Evolutionary conservation across 2,113 vertebrate species (phyloP).

Genomic region (Gobius niger): DNA sequence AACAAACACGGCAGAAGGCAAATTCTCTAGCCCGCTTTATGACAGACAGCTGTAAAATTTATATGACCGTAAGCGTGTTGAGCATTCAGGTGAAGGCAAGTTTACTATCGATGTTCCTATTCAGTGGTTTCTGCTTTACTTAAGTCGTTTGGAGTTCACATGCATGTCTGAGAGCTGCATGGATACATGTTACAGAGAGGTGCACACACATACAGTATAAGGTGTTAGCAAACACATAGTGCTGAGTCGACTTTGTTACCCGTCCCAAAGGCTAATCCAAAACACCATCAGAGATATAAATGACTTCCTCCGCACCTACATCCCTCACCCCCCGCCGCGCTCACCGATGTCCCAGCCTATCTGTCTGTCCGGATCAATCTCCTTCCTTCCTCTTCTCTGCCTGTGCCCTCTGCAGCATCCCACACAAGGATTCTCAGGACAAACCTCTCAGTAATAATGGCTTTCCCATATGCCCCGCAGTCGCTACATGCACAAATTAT

Average conservation of each 20-base stretch:
- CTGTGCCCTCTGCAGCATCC: background rate
- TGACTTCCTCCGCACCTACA: background rate
- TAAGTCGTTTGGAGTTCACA: conserved; percentile 28
- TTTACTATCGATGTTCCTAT: conserved; percentile 31
- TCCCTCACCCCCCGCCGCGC: background rate
- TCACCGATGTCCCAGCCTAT: conserved; percentile 49
- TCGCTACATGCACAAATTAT: background rate
- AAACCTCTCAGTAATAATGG: conserved; percentile 8
- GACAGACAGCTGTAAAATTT: conserved; percentile 19
- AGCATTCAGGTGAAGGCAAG: conserved; percentile 37
- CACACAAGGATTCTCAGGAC: conserved; percentile 16
- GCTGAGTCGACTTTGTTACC: conserved; percentile 35
- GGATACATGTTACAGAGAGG: background rate
- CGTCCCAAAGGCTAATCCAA: conserved; percentile 22
- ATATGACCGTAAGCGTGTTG: conserved; percentile 35
- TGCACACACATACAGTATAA: background rate
- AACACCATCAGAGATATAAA: conserved; percentile 41
- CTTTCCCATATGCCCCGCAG: background rate
- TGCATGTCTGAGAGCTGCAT: conserved; percentile 6
- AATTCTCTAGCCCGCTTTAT: conserved; percentile 26
- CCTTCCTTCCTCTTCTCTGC: conserved; percentile 18
- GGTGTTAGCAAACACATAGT: conserved; percentile 2
- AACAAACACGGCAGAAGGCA: background rate
- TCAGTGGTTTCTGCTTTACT: conserved; percentile 28
- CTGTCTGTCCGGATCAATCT: conserved; percentile 29